Percentiles rank a stretch among this genome's conserved stretches.
Evolutionary conservation across 2,888 invertebrate genomes (phyloP).

Genomic region (Limnephilus rhombicus): DNA sequence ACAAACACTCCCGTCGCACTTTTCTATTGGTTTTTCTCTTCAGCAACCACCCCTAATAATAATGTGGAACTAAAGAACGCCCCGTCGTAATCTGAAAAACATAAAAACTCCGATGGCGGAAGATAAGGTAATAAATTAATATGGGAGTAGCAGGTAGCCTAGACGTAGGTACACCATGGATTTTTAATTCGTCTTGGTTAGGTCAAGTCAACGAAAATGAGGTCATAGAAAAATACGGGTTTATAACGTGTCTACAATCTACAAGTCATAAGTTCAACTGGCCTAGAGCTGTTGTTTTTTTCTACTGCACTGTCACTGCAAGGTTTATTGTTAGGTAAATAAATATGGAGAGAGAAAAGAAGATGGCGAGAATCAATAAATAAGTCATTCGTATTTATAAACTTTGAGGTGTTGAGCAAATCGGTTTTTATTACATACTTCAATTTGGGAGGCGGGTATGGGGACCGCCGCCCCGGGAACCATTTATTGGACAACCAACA

Average conservation of each 20-base stretch:
- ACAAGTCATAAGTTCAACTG: not conserved
- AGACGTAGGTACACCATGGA: not conserved
- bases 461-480: no score
- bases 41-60: not conserved
- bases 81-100: not conserved
- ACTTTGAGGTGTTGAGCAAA: no score
- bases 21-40: not conserved
- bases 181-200: not conserved
- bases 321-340: no score
- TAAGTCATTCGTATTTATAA: no score
- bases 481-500: no score
- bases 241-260: not conserved
- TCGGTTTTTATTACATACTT: no score
- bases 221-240: not conserved
- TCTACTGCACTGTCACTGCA: no score
- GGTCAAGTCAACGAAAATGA: not conserved
- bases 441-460: no score
- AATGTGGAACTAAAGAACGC: not conserved
- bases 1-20: not conserved
- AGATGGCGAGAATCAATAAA: no score
- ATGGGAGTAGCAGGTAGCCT: not conserved
- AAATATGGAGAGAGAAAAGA: no score
- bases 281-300: not conserved
- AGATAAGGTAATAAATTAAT: constrained; percentile 2
- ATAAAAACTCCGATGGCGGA: not conserved